Percentiles rank a stretch among this genome's conserved stretches.
Conservation (phyloP, 2,113 vertebrate genomes). For the Azemiops feae region DNA sequence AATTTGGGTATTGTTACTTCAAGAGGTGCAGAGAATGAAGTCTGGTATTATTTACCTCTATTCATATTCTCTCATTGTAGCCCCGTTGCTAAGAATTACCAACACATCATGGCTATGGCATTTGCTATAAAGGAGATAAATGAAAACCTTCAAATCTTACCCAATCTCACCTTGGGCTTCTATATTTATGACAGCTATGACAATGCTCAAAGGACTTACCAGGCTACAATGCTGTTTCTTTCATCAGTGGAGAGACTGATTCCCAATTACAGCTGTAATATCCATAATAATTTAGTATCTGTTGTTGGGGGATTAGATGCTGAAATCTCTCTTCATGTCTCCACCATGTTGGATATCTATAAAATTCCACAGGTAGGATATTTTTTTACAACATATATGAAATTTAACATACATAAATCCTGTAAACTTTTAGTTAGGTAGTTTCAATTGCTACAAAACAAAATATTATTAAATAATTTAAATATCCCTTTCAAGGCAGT, state of each 20-base stretch:
- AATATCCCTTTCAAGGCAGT: neutral
- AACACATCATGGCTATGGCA: neutral
- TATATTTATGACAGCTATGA: neutral
- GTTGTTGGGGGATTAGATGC: neutral
- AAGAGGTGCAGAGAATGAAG: neutral
- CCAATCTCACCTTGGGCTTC: conserved; percentile 6
- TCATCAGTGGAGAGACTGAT: neutral
- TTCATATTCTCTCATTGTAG: neutral
- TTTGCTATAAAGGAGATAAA: conserved; percentile 9
- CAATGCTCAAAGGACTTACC: neutral
- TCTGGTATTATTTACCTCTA: neutral
- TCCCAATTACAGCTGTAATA: neutral
- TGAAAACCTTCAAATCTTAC: neutral
- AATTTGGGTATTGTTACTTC: no score
- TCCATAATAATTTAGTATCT: neutral
- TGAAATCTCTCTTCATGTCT: neutral
- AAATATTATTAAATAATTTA: neutral
- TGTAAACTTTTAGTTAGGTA: neutral
- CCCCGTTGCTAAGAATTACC: neutral
- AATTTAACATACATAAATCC: neutral
- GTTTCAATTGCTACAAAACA: neutral
- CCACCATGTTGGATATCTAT: neutral
- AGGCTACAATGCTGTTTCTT: neutral
- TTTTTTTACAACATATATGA: neutral
- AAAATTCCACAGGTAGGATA: conserved; percentile 7